phyloP scores from a whole-genome alignment of 2,888 invertebrate species.

The Cosmopolites sordidus region DNA sequence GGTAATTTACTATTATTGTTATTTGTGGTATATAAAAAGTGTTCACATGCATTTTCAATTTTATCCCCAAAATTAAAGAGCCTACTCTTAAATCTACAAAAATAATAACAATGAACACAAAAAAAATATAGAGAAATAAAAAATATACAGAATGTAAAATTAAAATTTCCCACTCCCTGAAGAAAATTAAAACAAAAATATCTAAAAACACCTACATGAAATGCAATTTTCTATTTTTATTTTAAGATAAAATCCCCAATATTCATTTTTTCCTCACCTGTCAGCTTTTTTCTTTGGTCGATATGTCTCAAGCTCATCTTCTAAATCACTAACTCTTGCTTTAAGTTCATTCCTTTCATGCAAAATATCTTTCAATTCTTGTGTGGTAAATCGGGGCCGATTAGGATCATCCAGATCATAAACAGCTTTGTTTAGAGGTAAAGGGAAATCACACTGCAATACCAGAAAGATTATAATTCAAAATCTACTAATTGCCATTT shows the following conservation, averaged over 20 bases:
- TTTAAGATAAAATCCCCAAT: too few species aligned
- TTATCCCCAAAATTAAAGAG: slow-evolving; percentile 34
- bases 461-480: too few species aligned
- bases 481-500: too few species aligned
- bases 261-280: too few species aligned
- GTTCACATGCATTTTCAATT: slow-evolving; percentile 37
- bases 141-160: slow-evolving; percentile 15
- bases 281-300: slow-evolving; percentile 57
- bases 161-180: too few species aligned
- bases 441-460: slow-evolving; percentile 48
- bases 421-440: slow-evolving; percentile 56
- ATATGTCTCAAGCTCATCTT: slow-evolving; percentile 80
- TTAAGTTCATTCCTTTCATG: slow-evolving; percentile 92
- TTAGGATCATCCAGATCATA: slow-evolving; percentile 67
- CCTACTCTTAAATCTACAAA: slow-evolving; percentile 33
- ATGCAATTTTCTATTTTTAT: background rate
- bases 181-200: too few species aligned
- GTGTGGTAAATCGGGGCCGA: slow-evolving; percentile 76
- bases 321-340: slow-evolving; percentile 86
- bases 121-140: slow-evolving; percentile 22
- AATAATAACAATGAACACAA: slow-evolving; percentile 28
- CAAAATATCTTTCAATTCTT: slow-evolving; percentile 80
- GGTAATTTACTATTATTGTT: slow-evolving; percentile 12
- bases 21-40: slow-evolving; percentile 18
- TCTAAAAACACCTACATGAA: too few species aligned